Percentiles rank a stretch among this genome's conserved stretches.
These are phyloP conservation scores for Erethizon dorsatum DNA, from an alignment of 2,797 vertebrate species.

Conservation along the genomic window DNA sequence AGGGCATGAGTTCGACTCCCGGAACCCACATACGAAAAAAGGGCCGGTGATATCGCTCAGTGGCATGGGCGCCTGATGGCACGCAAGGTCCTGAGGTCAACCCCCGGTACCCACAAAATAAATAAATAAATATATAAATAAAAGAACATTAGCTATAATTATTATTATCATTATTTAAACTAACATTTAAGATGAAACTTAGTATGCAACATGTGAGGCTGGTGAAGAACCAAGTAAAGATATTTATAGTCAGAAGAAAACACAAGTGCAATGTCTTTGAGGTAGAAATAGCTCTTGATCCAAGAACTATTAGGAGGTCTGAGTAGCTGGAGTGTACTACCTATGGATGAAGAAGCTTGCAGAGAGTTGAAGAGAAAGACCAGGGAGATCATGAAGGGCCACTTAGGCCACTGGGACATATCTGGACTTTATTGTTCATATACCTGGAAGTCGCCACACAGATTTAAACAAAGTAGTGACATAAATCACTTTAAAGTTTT, in stretches of 20 bases:
- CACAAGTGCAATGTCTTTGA: background rate
- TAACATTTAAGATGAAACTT: background rate
- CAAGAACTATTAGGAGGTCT: background rate
- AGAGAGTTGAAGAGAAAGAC: background rate
- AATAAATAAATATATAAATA: no score
- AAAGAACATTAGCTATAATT: background rate
- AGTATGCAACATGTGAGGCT: background rate
- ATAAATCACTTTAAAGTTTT: background rate
- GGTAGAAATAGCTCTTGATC: background rate
- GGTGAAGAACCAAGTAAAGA: constrained; percentile 39
- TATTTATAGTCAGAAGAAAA: background rate
- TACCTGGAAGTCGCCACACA: background rate
- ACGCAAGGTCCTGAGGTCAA: no score
- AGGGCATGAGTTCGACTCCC: no score
- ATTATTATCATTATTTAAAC: background rate
- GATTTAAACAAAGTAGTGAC: background rate
- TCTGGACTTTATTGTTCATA: background rate
- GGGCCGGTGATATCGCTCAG: no score
- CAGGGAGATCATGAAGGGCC: background rate
- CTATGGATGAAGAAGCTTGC: background rate
- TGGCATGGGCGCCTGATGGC: no score
- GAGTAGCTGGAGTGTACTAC: no score
- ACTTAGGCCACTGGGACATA: background rate
- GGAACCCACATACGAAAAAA: no score
- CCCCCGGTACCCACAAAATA: no score